Conservation (phyloP, 2,888 invertebrate species). For the Selenia dentaria region DNA sequence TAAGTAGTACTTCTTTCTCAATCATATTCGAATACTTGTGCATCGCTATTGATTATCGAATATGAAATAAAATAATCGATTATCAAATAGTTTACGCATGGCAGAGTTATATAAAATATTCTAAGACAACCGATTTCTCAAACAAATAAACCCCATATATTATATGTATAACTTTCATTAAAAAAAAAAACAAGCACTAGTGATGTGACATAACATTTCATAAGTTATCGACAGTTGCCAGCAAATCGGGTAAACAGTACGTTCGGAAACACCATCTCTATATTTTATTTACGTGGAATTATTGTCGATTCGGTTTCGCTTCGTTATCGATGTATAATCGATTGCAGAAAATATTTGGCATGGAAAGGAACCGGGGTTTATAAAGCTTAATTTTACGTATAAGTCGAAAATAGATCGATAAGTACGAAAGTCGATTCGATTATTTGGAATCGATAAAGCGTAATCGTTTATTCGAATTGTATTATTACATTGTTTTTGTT, state of each 20-base stretch:
- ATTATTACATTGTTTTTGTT: conserved; percentile 1
- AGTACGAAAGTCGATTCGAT: conserved; percentile 19
- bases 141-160: no score
- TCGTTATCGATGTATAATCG: conserved; percentile 18
- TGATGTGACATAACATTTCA: conserved; percentile 21
- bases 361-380: conserved; percentile 5
- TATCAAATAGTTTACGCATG: no score
- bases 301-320: conserved; percentile 29
- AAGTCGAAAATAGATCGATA: conserved; percentile 14
- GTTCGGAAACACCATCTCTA: conserved; percentile 37
- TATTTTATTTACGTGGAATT: conserved; percentile 22
- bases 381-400: conserved; percentile 15
- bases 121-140: not conserved
- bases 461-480: conserved; percentile 19
- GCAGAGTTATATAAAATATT: conserved; percentile 1
- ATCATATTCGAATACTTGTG: no score
- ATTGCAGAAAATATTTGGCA: not conserved
- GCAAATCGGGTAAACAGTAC: conserved; percentile 27
- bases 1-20: no score
- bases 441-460: conserved; percentile 23
- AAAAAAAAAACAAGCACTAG: not conserved
- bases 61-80: no score
- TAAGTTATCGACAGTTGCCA: conserved; percentile 35
- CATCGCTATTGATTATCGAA: no score
- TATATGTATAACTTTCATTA: not conserved